Percentiles rank a stretch among this genome's conserved stretches.
phyloP scores from a whole-genome alignment of 2,113 vertebrate genomes.

The Amia ocellicauda region DNA sequence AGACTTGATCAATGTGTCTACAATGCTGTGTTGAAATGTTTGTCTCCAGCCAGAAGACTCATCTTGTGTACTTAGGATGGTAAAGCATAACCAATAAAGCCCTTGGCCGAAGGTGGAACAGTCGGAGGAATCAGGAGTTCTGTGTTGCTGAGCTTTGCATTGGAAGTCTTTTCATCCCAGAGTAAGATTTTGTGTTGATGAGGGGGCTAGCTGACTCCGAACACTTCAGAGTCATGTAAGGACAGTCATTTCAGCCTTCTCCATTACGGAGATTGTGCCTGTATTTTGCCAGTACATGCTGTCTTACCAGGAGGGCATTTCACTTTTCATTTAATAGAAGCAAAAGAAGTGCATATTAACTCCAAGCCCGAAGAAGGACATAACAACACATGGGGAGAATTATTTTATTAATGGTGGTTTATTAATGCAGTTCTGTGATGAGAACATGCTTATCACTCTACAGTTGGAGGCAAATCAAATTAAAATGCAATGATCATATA shows the following conservation, averaged over 20 bases:
- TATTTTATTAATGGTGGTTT: no score
- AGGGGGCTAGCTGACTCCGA: neutral
- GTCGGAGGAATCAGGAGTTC: neutral
- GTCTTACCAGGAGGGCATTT: neutral
- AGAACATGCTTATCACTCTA: no score
- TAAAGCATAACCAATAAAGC: neutral
- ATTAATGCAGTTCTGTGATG: no score
- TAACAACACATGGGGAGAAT: neutral
- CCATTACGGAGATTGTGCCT: conserved; percentile 9
- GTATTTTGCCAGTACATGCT: neutral
- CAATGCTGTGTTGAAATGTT: no score
- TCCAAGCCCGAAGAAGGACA: neutral
- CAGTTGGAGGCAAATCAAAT: no score
- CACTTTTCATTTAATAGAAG: neutral
- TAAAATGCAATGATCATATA: no score
- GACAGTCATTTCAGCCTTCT: neutral
- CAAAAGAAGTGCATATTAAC: neutral
- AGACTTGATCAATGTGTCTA: no score
- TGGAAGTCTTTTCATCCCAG: neutral
- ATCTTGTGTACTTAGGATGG: no score
- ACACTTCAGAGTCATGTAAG: conserved; percentile 12
- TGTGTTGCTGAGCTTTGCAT: neutral
- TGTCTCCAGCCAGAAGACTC: no score
- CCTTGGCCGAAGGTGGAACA: neutral
- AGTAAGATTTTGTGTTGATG: neutral